Evolutionary conservation across 2,797 vertebrate species (phyloP).

Genomic region (Simalia tracyae): DNA sequence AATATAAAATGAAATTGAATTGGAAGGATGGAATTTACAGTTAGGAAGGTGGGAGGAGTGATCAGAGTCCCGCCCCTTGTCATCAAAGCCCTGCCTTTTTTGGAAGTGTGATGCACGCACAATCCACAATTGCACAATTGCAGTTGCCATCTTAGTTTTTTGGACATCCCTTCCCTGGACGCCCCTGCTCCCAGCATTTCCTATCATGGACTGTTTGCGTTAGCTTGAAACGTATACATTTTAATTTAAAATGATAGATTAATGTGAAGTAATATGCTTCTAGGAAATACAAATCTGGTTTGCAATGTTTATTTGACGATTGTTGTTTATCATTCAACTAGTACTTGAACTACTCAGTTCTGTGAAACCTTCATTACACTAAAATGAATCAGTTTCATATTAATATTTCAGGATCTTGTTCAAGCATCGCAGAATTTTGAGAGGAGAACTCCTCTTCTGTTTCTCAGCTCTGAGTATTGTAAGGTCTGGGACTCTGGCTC

Average conservation of each 20-base stretch:
- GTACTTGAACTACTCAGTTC: not conserved
- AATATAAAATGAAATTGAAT: not conserved
- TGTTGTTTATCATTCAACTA: not conserved
- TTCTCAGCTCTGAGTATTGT: not conserved
- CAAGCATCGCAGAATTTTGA: not conserved
- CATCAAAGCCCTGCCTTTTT: not conserved
- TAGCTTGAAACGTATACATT: not conserved
- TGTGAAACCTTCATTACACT: not conserved
- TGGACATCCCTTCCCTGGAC: not conserved
- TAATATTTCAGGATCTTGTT: not conserved
- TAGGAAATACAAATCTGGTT: not conserved
- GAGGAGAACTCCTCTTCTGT: too few species aligned
- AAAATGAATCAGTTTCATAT: not conserved
- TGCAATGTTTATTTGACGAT: not conserved
- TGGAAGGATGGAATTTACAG: too few species aligned
- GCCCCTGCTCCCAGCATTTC: not conserved
- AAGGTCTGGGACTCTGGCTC: not conserved
- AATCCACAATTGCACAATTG: not conserved
- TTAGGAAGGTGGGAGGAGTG: too few species aligned
- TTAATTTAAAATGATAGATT: not conserved
- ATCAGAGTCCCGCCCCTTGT: not conserved
- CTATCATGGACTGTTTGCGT: not conserved
- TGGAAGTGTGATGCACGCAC: not conserved
- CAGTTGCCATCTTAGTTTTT: not conserved
- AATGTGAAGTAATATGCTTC: not conserved